Base-by-base conservation (phyloP, 2,113 vertebrate species). In the Falcunculus frontatus region DNA sequence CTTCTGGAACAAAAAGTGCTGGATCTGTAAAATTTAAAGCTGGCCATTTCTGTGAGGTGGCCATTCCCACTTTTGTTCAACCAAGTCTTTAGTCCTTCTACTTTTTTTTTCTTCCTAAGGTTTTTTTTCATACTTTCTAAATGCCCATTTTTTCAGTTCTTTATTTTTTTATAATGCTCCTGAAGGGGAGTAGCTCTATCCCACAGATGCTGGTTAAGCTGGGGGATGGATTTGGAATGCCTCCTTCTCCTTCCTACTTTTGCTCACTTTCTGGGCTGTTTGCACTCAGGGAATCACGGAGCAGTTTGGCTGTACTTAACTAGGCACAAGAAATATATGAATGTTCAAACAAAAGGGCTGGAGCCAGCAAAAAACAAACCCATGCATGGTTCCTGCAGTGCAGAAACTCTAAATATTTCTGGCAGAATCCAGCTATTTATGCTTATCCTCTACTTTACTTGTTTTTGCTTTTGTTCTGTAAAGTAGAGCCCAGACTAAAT, bases 341-440 rank as follows among this genome's bases (percentile, higher is more conserved):
- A 62, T n/a, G 30, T 60, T 91, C 91, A 85, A 89, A 91, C 74
- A 80, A 84, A 90, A 76, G 67, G 37, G 44, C 70, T 64, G 74
- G 81, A 94, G 78, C 60, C 73, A 84, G 73, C 73, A 37, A 87
- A 93, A 91, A 87, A n/a, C 80, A 93, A 94, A 95, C 42, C 25
- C 3, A 1, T 56, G 53, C 65, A 20, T 18, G 25, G 46, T 44
- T 95, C 63, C 59, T 77, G 72, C 42, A 90, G 47, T 22, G n/a
- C 63, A 84, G 85, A 93, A 85, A 86, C 72, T 73, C 68, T 62
- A 90, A 84, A 79, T 83, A 86, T 88, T 96, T 93, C 95, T 55
- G 29, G 21, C 74, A 70, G 75, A 87, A 84, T 55, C 23, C 82
- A 84, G 59, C 70, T 83, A 89, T 91, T 84, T 60, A 22, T 46